Conservation (phyloP, 1,140 invertebrate species). For the Zaprionus davidi region DNA sequence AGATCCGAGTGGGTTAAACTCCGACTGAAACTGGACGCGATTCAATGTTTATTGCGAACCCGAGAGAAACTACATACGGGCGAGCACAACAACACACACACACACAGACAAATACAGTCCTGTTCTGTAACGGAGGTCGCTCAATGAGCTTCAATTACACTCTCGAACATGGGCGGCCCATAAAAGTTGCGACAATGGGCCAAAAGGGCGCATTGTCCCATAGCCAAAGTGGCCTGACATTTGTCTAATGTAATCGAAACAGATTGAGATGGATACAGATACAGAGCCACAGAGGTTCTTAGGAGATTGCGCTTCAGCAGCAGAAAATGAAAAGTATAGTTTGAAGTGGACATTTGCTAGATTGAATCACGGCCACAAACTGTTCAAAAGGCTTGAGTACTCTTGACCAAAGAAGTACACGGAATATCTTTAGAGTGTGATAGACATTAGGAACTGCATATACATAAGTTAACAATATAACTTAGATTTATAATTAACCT, state of each 20-base stretch:
- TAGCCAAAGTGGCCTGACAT: conserved; percentile 39
- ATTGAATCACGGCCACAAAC: not conserved
- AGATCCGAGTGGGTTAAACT: conserved; percentile 47
- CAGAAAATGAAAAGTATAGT: conserved; percentile 9
- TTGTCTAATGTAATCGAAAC: conserved; percentile 49
- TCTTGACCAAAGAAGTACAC: not conserved
- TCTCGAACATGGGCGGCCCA: conserved; percentile 11
- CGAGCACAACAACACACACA: not conserved
- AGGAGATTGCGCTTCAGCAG: conserved; percentile 9
- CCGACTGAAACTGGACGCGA: conserved; percentile 4
- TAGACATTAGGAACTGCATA: no score
- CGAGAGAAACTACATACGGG: conserved; percentile 15
- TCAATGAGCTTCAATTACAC: conserved; percentile 40
- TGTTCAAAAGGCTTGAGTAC: not conserved
- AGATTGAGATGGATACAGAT: conserved; percentile 27
- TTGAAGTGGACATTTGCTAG: not conserved
- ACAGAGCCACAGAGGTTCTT: conserved; percentile 4
- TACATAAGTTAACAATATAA: no score
- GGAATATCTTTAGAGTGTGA: not conserved
- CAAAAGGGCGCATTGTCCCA: conserved; percentile 45
- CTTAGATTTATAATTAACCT: no score
- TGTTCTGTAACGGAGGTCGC: conserved; percentile 11
- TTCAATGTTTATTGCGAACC: conserved; percentile 32
- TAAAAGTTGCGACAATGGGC: conserved; percentile 38
- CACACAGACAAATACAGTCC: not conserved